Evolutionary conservation across 1,140 invertebrate species (phyloP).

Genomic region (Leptestheria dahalacensis): DNA sequence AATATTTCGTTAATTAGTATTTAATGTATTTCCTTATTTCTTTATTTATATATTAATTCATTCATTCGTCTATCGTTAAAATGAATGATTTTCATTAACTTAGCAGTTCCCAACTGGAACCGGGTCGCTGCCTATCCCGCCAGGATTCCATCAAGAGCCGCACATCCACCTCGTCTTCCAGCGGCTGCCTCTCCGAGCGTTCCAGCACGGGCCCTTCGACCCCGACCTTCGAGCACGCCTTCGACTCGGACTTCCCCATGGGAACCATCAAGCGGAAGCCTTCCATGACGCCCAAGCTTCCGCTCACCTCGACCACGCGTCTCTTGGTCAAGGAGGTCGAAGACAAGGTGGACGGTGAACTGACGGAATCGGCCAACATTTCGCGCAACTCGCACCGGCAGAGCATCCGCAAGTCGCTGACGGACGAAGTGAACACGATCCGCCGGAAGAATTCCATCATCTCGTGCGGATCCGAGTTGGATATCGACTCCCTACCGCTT

Average conservation of each 20-base stretch:
- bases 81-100: too few species aligned
- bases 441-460: slow-evolving; percentile 26
- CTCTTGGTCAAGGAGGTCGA: slow-evolving; percentile 62
- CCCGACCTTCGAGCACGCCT: slow-evolving; percentile 53
- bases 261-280: slow-evolving; percentile 77
- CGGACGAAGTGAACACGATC: slow-evolving; percentile 31
- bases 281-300: slow-evolving; percentile 75
- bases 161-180: slow-evolving; percentile 61
- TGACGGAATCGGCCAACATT: slow-evolving; percentile 18
- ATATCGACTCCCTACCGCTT: slow-evolving; percentile 19
- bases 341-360: slow-evolving; percentile 34
- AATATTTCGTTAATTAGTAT: too few species aligned
- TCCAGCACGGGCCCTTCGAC: slow-evolving; percentile 47
- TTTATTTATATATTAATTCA: too few species aligned
- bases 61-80: too few species aligned
- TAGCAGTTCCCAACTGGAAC: too few species aligned
- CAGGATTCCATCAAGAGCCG: slow-evolving; percentile 26
- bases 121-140: background rate
- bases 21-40: too few species aligned
- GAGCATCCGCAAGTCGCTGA: slow-evolving; percentile 24
- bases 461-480: background rate
- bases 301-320: slow-evolving; percentile 75
- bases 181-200: slow-evolving; percentile 42
- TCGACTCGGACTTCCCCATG: slow-evolving; percentile 50
- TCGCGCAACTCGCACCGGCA: slow-evolving; percentile 19